phyloP scores from a whole-genome alignment of 1,140 invertebrate species.

The Ridgeia piscesae region DNA sequence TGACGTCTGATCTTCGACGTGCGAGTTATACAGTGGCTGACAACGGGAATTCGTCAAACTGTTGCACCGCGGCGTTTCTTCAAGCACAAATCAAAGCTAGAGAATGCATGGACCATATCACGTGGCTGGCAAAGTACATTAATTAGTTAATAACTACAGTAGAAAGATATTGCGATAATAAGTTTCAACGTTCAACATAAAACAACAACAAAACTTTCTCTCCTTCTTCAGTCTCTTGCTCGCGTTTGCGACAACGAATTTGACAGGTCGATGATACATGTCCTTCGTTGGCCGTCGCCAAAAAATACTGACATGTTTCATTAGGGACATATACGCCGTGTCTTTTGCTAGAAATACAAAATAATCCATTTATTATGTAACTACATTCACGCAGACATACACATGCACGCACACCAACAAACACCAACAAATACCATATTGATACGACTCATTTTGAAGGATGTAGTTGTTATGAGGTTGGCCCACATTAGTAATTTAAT shows the following conservation, averaged over 20 bases:
- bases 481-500: too few species aligned
- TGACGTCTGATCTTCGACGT: neutral
- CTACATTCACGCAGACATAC: neutral
- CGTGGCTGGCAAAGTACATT: too few species aligned
- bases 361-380: neutral
- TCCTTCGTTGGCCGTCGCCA: neutral
- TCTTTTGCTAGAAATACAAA: neutral
- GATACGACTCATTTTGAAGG: too few species aligned
- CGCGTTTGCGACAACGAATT: neutral
- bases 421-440: too few species aligned
- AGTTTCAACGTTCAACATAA: too few species aligned
- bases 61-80: neutral
- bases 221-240: neutral
- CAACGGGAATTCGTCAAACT: neutral
- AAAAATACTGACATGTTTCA: neutral
- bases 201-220: neutral
- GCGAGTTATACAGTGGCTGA: neutral
- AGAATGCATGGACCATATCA: too few species aligned
- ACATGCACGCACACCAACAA: neutral
- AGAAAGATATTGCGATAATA: too few species aligned
- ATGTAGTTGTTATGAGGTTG: too few species aligned
- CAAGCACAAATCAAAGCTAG: neutral
- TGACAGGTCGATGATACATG: neutral
- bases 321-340: neutral
- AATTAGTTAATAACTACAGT: too few species aligned